Evolutionary conservation across 2,888 invertebrate genomes (phyloP), one percentile per base, ranked within the genome.

Genomic region (Notodonta dromedarius): DNA sequence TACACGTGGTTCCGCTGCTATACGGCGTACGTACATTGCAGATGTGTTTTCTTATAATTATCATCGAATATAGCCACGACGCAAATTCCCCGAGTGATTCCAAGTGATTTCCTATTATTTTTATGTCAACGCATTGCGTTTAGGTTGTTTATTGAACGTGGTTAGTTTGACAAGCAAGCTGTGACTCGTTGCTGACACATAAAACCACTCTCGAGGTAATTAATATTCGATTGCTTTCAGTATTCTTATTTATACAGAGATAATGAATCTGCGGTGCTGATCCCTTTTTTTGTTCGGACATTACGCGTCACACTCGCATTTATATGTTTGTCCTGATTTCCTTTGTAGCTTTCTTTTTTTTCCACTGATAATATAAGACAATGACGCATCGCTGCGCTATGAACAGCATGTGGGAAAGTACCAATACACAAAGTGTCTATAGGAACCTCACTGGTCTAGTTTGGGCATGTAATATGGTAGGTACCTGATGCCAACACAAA

Each of bases 111-210:
- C 68, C 65, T 63, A n/a, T 63, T 73, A 66, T 72, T 80, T 82
- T 74, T 76, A 78, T 78, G 80, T 83, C 78, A 82, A 70, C 73
- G 73, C 76, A 62, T 72, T 68, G 65, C 76, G 78, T 76, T 80
- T 86, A 91, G 90, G 90, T 91, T 91, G 90, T 89, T 83, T 85
- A 85, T 84, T 88, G 89, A 92, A 91, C 91, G 91, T 93, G 93
- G 92, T 92, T 84, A 80, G 74, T 86, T 85, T 89, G 90, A 89
- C 90, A 90, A 85, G 83, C 90, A 89, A 85, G 83, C 85, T 77
- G 81, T 82, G 81, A 80, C 82, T 82, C 79, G 78, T 74, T 83
- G 85, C 83, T 87, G 88, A 86, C 88, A 88, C 83, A 87, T 83
- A 60, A 53, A 71, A 62, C 72, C 78, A 84, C 76, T 75, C 65